Percentiles rank a stretch among this genome's conserved stretches.
phyloP scores from a whole-genome alignment of 2,113 vertebrate species.

The Cynoglossus semilaevis region DNA sequence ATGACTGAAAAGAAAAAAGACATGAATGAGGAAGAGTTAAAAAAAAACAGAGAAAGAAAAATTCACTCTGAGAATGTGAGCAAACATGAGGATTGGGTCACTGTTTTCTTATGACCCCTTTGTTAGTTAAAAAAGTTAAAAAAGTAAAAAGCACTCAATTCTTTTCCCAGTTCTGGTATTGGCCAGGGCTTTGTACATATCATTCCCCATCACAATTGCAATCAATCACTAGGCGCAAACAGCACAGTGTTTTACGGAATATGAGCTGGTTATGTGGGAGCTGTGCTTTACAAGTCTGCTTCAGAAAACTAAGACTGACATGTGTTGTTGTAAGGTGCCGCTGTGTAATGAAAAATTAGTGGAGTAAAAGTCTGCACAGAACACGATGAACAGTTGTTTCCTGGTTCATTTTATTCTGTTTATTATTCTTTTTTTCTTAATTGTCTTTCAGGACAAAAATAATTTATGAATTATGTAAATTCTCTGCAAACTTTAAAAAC shows the following conservation, averaged over 20 bases:
- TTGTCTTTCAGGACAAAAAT: no score
- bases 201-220: slow-evolving; percentile 32
- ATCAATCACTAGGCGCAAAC: slow-evolving; percentile 32
- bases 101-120: slow-evolving; percentile 63
- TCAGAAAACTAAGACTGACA: slow-evolving; percentile 18
- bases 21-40: slow-evolving; percentile 16
- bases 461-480: no score
- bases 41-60: slow-evolving; percentile 51
- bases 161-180: slow-evolving; percentile 13
- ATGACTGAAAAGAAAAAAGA: slow-evolving; percentile 41
- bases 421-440: background rate
- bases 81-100: slow-evolving; percentile 62
- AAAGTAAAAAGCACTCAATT: slow-evolving; percentile 5
- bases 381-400: slow-evolving; percentile 7
- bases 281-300: slow-evolving; percentile 18
- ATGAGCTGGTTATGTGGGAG: slow-evolving; percentile 27
- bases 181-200: slow-evolving; percentile 38
- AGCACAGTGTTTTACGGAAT: slow-evolving; percentile 33
- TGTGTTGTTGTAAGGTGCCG: background rate
- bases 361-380: background rate
- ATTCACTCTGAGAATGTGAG: slow-evolving; percentile 55
- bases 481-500: no score
- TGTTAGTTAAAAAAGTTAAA: slow-evolving; percentile 17
- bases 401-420: background rate
- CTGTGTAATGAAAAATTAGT: background rate